A percentile compares a stretch with the other conserved stretches of the same genome.
phyloP scores from a whole-genome alignment of 2,888 invertebrate species.

The Suillia variegata region DNA sequence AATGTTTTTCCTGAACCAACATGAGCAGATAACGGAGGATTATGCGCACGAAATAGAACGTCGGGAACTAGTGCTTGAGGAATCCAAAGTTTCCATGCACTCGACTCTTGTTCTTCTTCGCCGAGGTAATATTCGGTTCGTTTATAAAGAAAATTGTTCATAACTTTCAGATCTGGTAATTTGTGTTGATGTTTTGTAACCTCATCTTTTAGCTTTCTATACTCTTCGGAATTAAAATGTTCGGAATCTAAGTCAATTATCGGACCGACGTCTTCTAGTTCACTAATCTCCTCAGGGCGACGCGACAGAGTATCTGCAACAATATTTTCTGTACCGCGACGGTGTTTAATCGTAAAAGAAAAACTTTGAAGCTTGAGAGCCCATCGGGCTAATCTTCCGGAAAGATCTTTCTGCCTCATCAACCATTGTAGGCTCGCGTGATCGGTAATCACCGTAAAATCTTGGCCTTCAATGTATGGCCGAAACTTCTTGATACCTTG shows the following conservation, averaged over 20 bases:
- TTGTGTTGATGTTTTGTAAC: background rate
- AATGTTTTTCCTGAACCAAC: background rate
- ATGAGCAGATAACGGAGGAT: background rate
- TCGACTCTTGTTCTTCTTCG: background rate
- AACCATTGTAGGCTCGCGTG: too few relatives aligned
- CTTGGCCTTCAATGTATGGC: too few relatives aligned
- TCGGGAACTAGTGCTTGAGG: background rate
- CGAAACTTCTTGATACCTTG: too few relatives aligned
- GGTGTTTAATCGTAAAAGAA: conserved; percentile 28
- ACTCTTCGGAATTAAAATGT: background rate
- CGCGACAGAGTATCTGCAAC: conserved; percentile 23
- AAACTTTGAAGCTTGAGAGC: too few relatives aligned
- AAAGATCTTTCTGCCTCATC: too few relatives aligned
- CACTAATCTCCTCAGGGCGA: background rate
- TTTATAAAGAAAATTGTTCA: conserved; percentile 7
- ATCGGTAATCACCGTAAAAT: too few relatives aligned
- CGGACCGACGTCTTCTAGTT: background rate
- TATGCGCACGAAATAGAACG: background rate
- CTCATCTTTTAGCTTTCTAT: background rate
- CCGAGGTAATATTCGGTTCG: conserved; percentile 1
- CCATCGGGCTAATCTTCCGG: too few relatives aligned
- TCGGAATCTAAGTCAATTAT: background rate
- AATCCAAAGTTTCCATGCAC: conserved; percentile 4
- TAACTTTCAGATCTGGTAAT: conserved; percentile 9
- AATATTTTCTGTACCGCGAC: conserved; percentile 32